Evolutionary conservation across 2,797 vertebrate genomes (phyloP), one percentile per base, ranked within the genome.

Genomic region (Falco cherrug): DNA sequence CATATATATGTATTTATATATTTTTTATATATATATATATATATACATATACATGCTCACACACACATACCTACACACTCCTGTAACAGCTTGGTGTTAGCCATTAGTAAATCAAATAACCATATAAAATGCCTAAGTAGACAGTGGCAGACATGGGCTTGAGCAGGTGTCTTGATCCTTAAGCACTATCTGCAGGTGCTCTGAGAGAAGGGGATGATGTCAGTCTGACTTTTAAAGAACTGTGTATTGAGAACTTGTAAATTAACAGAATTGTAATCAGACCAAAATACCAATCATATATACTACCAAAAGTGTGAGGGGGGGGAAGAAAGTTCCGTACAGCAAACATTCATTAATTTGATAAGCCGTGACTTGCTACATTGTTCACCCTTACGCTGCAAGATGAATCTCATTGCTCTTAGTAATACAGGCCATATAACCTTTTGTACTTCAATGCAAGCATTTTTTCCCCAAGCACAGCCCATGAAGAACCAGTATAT

Each of bases 311-410:
- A 84, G 37, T 20, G 11, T 9, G 1, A 16, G 43, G 41, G 43
- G 43, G 43, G 43, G 43, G 43, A 16, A 43, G 14, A 43, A 43
- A 43, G 53, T 9, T n/a, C 25, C 25, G 10, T 45, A 25, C 3
- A 31, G 37, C 16, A 73, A 61, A 11, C 5, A 54, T 64, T 79
- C 0, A 29, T 51, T 26, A 70, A n/a, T 79, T 87, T 31, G 16
- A 16, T 82, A 79, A 39, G 16, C 50, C 3, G 3, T 20, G 54
- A 47, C 26, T 41, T 78, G 29, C 71, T 84, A 22, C 7, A 17
- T 26, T 2, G 0, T 64, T 68, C 28, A 61, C 28, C 16, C 10
- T 73, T 47, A n/a, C 0, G 4, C 48, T 64, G 68, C n/a, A 70
- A 63, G 53, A 64, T 48, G 70, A 60, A 77, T 45, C 25, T 74